A percentile compares a stretch with the other conserved stretches of the same genome.
Conservation (phyloP, 2,888 invertebrate genomes). For the Dolichopus griseipennis region DNA sequence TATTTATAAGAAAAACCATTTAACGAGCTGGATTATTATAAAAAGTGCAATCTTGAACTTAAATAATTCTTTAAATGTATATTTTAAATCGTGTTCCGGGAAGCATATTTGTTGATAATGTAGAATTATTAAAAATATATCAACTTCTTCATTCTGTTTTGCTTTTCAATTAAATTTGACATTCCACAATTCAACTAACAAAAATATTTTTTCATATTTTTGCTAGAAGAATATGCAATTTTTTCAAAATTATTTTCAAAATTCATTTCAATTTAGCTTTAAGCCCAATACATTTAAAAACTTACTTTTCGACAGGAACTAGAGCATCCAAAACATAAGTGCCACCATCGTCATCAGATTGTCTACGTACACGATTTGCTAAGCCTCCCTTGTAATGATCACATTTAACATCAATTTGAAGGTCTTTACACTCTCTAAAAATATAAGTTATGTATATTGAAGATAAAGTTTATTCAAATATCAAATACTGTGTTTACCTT, state of each 20-base stretch:
- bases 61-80: too few relatives aligned
- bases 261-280: neutral
- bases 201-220: too few relatives aligned
- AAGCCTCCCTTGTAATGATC: slow-evolving; percentile 57
- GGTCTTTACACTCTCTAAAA: slow-evolving; percentile 77
- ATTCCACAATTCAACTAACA: neutral
- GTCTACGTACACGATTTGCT: slow-evolving; percentile 56
- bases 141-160: too few relatives aligned
- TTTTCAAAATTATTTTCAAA: neutral
- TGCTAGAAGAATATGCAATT: neutral
- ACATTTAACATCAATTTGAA: slow-evolving; percentile 85
- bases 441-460: slow-evolving; percentile 38
- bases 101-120: too few relatives aligned
- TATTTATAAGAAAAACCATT: too few relatives aligned
- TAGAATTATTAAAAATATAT: too few relatives aligned
- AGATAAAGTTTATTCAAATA: neutral
- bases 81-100: too few relatives aligned
- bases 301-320: slow-evolving; percentile 81
- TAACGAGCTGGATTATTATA: too few relatives aligned
- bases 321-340: slow-evolving; percentile 74
- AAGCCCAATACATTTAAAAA: slow-evolving; percentile 25
- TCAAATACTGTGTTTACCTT: slow-evolving; percentile 27
- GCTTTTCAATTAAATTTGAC: neutral
- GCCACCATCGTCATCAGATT: slow-evolving; percentile 60
- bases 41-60: too few relatives aligned